Evolutionary conservation across 1,140 invertebrate species (phyloP).

Genomic region (Phthorimaea operculella): DNA sequence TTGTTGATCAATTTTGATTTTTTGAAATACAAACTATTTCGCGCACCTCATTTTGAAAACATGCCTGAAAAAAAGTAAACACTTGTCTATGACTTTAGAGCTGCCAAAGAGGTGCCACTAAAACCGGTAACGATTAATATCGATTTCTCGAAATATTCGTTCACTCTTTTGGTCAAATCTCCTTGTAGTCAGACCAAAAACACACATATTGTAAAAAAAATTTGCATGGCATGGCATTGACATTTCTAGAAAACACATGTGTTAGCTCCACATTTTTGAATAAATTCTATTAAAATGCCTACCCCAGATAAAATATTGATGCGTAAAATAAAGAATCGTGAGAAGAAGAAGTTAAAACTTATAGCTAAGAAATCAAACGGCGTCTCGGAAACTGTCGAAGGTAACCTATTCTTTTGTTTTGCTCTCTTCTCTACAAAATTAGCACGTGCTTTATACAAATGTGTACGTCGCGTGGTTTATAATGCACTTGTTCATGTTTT

Average conservation of each 20-base stretch:
- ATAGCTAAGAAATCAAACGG: slow-evolving; percentile 66
- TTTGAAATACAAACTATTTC: too few species aligned
- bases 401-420: slow-evolving; percentile 22
- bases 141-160: too few species aligned
- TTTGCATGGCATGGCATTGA: too few species aligned
- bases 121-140: not conserved
- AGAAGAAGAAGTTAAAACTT: slow-evolving; percentile 76
- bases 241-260: too few species aligned
- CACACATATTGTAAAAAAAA: too few species aligned
- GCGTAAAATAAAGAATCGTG: slow-evolving; percentile 81
- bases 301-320: slow-evolving; percentile 81
- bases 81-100: not conserved
- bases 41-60: too few species aligned
- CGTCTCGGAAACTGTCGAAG: slow-evolving; percentile 35
- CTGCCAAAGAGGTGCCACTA: too few species aligned
- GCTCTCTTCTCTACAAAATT: not conserved
- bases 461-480: not conserved
- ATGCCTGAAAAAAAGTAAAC: too few species aligned
- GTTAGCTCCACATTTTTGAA: not conserved
- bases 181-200: too few species aligned
- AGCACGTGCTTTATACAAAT: not conserved
- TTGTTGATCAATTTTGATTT: too few species aligned
- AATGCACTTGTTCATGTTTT: slow-evolving; percentile 4
- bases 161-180: too few species aligned
- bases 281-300: slow-evolving; percentile 69